Conservation (phyloP, 1,140 invertebrate species). For the Anastatus disparis region DNA sequence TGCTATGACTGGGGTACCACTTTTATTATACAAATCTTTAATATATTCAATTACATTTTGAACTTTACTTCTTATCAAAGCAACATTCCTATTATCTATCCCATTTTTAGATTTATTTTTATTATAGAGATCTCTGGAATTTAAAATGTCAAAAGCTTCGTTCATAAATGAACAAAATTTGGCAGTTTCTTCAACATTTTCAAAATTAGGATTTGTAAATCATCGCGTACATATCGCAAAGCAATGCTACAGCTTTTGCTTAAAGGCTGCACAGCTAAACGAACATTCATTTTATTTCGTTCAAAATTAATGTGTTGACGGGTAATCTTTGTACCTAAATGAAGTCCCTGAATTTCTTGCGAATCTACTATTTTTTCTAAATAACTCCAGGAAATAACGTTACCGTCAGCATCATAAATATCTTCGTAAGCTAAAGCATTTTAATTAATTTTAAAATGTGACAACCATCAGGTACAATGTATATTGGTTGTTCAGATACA, state of each 20-base stretch:
- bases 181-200: no score
- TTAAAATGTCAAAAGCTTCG: conserved; percentile 52
- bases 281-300: no score
- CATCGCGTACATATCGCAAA: conserved; percentile 4
- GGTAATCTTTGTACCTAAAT: neutral
- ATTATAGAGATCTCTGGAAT: conserved; percentile 44
- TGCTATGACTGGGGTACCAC: neutral
- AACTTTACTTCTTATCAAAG: neutral
- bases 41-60: neutral
- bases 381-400: conserved; percentile 44
- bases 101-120: conserved; percentile 25
- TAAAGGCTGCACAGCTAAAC: no score
- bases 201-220: conserved; percentile 32
- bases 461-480: conserved; percentile 47
- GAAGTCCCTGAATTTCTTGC: conserved; percentile 41
- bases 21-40: neutral
- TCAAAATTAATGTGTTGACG: neutral
- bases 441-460: conserved; percentile 46
- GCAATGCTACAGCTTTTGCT: no score
- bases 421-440: conserved; percentile 45
- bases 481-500: no score
- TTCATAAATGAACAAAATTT: no score
- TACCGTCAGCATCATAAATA: no score
- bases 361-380: conserved; percentile 38
- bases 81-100: conserved; percentile 6